Base-by-base conservation (phyloP, 1,140 invertebrate species). In the Vanessa atalanta region DNA sequence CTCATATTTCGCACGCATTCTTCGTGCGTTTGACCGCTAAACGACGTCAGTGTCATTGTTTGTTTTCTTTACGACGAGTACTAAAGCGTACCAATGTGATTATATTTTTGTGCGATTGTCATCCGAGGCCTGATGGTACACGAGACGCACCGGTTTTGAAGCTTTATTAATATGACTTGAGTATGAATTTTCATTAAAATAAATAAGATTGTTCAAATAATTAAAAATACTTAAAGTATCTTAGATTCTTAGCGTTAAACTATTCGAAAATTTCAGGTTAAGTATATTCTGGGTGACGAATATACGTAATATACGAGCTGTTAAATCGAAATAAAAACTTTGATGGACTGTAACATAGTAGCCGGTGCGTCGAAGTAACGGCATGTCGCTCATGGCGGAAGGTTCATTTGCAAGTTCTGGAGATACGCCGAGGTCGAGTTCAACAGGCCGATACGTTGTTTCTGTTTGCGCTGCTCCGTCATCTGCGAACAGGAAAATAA, bases 381-480 rank as follows among this genome's bases (percentile, higher is more conserved):
- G 57, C 13, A n/a, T 61, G 65, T 63, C 50, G 77, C 53, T 90
- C 80, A 91, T 74, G 88, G 85, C 37, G 90, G 87, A 53, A 92
- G 76, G 83, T 91, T 91, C 84, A 91, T 83, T 70, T 93, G 91
- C 77, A 93, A 74, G 74, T 89, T 93, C 82, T 96, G 95, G 67
- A 96, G 92, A 84, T 95, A 95, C 50, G 94, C 93, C 14, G 95
- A 95, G 3, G 95, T 95, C 2, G 96, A 96, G 93, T 96, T 97
- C 50, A 98, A 93, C 48, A 98, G 93, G 50, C 97, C 97, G 80
- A 97, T 94, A 78, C 97, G 95, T 91, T 98, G 97, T 84, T 98
- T 98, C 82, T 98, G 97, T 87, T 98, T 99, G 61, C 97, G 94
- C 87, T 98, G 97, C 93, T 99, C 97, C 6, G 97, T 98, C 97